Evolutionary conservation across 2,888 invertebrate genomes (phyloP), one percentile per base, ranked within the genome.

Genomic region (Trisateles emortualis): DNA sequence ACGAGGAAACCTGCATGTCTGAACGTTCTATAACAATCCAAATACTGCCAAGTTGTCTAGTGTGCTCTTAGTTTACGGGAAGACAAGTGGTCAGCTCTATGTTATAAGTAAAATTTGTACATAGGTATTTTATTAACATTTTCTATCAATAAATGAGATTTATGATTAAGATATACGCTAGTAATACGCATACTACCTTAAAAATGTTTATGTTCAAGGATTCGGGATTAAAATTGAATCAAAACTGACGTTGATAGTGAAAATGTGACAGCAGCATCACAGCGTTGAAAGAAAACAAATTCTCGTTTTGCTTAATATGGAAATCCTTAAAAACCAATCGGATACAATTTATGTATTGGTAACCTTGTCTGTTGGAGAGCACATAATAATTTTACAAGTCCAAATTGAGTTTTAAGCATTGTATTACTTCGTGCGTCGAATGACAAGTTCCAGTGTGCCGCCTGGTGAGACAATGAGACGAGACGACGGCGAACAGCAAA

Each of bases 401-500:
- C 54, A 71, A 79, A 83, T 79, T 74, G 71, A 76, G 74, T 54
- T 70, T 74, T 77, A 81, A 84, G 81, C 79, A 66, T 67, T 72
- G 64, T 76, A 71, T 77, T 70, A 74, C 70, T 69, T 68, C 59
- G 53, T 65, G 71, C 61, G 68, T 64, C 53, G 72, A 76, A 73
- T 76, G 71, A 64, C 68, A 72, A 72, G 70, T 62, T 56, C 60
- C 61, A 68, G 65, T 66, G 59, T 64, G 73, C 72, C 74, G 59
- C 69, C 75, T 66, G 73, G 64, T 59, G 76, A 72, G 76, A 84
- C 79, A 84, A 80, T 81, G 79, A 78, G 68, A 65, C 59, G 64
- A 59, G 56, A 59, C 44, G 52, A 29, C 59, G 43, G 48, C 54
- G 44, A 48, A 58, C 59, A 46, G 64, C 70, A 82, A 83, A 82